Conservation (phyloP, 2,113 vertebrate species). For the Orientallactaga bullata region DNA sequence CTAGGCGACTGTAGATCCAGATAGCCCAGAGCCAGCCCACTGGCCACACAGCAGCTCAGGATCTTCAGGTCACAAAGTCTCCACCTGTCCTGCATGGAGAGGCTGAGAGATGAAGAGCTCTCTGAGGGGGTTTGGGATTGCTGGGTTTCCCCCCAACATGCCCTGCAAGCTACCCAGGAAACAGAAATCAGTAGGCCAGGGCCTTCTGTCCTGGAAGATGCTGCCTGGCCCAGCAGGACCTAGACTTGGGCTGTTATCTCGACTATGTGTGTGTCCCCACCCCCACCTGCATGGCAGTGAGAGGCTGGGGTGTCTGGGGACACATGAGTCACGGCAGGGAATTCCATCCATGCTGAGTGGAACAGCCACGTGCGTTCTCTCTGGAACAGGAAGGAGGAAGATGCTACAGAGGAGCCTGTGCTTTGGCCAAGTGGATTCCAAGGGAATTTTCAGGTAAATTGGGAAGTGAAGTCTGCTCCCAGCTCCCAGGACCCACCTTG, state of each 20-base stretch:
- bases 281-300: background rate
- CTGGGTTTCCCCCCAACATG: background rate
- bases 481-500: background rate
- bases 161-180: background rate
- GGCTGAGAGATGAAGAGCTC: background rate
- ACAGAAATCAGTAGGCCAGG: background rate
- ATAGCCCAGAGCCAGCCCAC: no score
- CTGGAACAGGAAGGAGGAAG: slow-evolving; percentile 62
- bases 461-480: slow-evolving; percentile 80
- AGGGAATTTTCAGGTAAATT: slow-evolving; percentile 79
- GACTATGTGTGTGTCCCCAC: background rate
- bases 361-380: slow-evolving; percentile 40
- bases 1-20: background rate
- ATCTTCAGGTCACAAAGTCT: background rate
- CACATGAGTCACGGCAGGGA: slow-evolving; percentile 75
- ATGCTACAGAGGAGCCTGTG: background rate
- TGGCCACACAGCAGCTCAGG: no score
- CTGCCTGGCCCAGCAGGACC: background rate
- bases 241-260: no score
- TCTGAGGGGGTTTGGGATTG: background rate
- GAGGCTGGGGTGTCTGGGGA: background rate
- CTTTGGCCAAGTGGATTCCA: slow-evolving; percentile 70
- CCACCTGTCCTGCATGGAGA: background rate
- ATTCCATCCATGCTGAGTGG: slow-evolving; percentile 58
- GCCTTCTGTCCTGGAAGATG: background rate